Evolutionary conservation across 1,140 invertebrate genomes (phyloP).

Genomic region (Pteromalus puparum): DNA sequence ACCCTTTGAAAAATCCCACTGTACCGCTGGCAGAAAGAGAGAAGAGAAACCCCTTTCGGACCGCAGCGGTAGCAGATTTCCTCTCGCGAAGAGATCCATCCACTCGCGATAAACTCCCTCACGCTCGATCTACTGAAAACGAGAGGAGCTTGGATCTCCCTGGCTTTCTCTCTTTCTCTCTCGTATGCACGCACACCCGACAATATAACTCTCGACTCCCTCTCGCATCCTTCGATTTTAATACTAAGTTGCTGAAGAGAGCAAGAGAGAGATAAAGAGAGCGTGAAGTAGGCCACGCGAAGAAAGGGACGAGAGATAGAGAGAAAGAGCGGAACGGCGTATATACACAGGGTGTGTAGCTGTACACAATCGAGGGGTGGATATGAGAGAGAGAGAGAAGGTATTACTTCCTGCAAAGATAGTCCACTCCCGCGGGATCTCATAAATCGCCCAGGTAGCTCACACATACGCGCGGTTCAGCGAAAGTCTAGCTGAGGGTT

Average conservation of each 20-base stretch:
- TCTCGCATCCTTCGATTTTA: background rate
- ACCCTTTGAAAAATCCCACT: background rate
- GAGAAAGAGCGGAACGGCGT: background rate
- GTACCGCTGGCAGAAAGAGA: background rate
- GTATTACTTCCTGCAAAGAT: slow-evolving; percentile 33
- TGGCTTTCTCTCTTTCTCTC: background rate
- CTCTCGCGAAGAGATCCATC: background rate
- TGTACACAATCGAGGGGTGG: background rate
- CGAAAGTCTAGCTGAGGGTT: background rate
- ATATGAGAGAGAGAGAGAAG: background rate
- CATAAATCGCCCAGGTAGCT: slow-evolving; percentile 36
- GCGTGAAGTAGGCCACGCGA: slow-evolving; percentile 45
- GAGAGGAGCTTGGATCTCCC: background rate
- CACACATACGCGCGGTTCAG: background rate
- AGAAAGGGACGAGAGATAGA: slow-evolving; percentile 22
- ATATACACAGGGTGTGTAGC: background rate
- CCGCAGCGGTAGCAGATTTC: slow-evolving; percentile 5
- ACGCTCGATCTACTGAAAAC: slow-evolving; percentile 22
- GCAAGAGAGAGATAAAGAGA: slow-evolving; percentile 36
- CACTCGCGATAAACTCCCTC: slow-evolving; percentile 16
- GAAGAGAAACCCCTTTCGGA: background rate
- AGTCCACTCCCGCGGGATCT: slow-evolving; percentile 33
- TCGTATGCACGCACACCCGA: background rate
- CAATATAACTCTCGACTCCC: background rate
- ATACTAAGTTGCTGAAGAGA: background rate